phyloP scores from a whole-genome alignment of 1,140 invertebrate species.

The Aleiodes sp. region DNA sequence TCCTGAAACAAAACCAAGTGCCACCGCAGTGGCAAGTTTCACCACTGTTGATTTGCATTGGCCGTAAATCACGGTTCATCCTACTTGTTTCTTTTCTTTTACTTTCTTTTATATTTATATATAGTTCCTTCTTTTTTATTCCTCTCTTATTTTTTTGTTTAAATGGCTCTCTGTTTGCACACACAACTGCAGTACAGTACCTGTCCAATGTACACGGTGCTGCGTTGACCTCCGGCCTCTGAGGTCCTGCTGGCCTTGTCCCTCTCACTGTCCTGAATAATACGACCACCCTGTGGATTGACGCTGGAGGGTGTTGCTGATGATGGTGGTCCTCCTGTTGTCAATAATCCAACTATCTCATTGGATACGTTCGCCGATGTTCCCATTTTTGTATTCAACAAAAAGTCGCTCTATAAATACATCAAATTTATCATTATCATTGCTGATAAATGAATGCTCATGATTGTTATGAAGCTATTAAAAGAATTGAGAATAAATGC shows the following conservation, averaged over 20 bases:
- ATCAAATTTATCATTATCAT: slow-evolving; percentile 12
- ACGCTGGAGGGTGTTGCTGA: slow-evolving; percentile 41
- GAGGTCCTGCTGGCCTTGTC: slow-evolving; percentile 54
- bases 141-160: slow-evolving; percentile 32
- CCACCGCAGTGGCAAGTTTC: slow-evolving; percentile 37
- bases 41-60: slow-evolving; percentile 35
- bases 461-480: too few species aligned
- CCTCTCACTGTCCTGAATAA: slow-evolving; percentile 54
- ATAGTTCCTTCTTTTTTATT: slow-evolving; percentile 34
- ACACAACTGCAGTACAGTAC: slow-evolving; percentile 44
- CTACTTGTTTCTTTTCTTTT: slow-evolving; percentile 23
- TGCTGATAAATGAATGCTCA: not conserved
- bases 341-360: slow-evolving; percentile 27
- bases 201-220: slow-evolving; percentile 62
- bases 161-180: slow-evolving; percentile 28
- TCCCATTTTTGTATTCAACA: slow-evolving; percentile 31
- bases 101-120: slow-evolving; percentile 34
- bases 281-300: slow-evolving; percentile 52
- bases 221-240: slow-evolving; percentile 55
- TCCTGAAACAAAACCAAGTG: slow-evolving; percentile 53
- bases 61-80: slow-evolving; percentile 32
- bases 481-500: too few species aligned
- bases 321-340: slow-evolving; percentile 39
- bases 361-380: too few species aligned
- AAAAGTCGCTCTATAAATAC: slow-evolving; percentile 47